Evolutionary conservation across 2,888 invertebrate genomes (phyloP).

Genomic region (Oxystoma pomonae): DNA sequence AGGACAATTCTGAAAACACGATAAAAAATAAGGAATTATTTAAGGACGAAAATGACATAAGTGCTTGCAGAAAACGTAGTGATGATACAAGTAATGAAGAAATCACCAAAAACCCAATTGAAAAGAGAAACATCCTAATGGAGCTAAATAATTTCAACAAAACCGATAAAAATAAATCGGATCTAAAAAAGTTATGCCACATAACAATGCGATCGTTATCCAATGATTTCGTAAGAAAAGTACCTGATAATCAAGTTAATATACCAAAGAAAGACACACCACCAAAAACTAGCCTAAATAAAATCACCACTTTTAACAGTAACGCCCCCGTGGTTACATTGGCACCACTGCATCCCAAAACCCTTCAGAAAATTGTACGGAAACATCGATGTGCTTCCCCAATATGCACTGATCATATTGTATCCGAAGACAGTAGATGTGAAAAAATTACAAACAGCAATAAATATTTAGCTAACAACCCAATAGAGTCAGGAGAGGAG

Average conservation of each 20-base stretch:
- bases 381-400: constrained; percentile 17
- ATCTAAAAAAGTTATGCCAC: not conserved
- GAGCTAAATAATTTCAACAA: not conserved
- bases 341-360: not conserved
- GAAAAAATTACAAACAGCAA: no score
- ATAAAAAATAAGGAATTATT: not conserved
- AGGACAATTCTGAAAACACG: not conserved
- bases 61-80: not conserved
- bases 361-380: not conserved
- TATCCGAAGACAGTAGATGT: constrained; percentile 13
- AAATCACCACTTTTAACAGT: constrained; percentile 10
- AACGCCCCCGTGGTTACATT: not conserved
- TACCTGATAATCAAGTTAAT: not conserved
- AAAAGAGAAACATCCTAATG: not conserved
- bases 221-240: not conserved
- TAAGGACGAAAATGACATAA: not conserved
- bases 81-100: no score
- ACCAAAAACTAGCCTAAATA: no score
- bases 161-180: not conserved
- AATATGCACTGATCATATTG: constrained; percentile 21
- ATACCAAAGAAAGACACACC: not conserved
- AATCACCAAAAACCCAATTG: not conserved
- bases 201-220: not conserved
- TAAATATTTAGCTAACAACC: no score
- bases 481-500: no score